Percentiles rank a stretch among this genome's conserved stretches.
phyloP scores from a whole-genome alignment of 1,140 invertebrate genomes.

The Ceratina calcarata region DNA sequence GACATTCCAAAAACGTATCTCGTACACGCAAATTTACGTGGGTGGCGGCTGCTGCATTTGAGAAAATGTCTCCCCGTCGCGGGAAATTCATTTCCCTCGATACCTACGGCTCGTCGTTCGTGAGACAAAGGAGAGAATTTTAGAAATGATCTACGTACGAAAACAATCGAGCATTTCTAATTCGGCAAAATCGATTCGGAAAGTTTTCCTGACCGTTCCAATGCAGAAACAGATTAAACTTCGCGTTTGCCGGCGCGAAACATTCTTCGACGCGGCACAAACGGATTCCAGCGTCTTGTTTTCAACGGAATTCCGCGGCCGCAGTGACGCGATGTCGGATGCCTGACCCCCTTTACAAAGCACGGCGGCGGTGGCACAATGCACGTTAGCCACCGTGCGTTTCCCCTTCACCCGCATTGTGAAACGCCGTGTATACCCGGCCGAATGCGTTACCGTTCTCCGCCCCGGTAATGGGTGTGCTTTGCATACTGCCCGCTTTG shows the following conservation, averaged over 20 bases:
- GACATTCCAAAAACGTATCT: not conserved
- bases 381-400: not conserved
- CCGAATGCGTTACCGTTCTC: conserved; percentile 7
- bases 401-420: conserved; percentile 16
- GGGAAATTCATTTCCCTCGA: not conserved
- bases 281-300: conserved; percentile 44
- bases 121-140: not conserved
- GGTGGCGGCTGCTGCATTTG: not conserved
- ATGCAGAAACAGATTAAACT: conserved; percentile 16
- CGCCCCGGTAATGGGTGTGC: conserved; percentile 38
- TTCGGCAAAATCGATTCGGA: no score
- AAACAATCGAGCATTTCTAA: not conserved
- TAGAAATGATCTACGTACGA: not conserved
- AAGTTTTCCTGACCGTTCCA: not conserved
- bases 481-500: conserved; percentile 55
- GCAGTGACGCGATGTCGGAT: conserved; percentile 41
- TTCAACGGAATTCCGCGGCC: conserved; percentile 31
- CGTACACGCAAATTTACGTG: not conserved
- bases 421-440: not conserved
- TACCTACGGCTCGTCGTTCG: no score
- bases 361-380: not conserved
- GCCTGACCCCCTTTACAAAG: conserved; percentile 36
- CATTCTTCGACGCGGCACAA: conserved; percentile 37
- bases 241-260: not conserved
- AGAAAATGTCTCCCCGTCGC: not conserved